Evolutionary conservation across 2,797 vertebrate species (phyloP).

Genomic region (Acrossocheilus wenchowensis): DNA sequence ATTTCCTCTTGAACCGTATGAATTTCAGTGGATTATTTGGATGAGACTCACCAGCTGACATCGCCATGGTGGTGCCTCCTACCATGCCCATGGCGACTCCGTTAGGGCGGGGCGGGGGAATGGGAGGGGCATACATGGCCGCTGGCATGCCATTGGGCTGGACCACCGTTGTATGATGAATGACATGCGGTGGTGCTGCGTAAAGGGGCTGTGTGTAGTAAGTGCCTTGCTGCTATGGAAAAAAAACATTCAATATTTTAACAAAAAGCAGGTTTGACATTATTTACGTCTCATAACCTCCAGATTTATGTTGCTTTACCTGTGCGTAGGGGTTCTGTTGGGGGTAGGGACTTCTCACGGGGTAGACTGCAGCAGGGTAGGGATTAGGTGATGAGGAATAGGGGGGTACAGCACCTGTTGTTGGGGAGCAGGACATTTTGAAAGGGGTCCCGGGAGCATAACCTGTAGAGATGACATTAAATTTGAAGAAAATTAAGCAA

Average conservation of each 20-base stretch:
- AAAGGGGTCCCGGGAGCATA: constrained; percentile 94
- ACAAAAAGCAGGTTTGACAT: not conserved
- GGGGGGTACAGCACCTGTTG: constrained; percentile 89
- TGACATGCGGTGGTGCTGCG: constrained; percentile 95
- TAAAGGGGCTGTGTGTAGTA: constrained; percentile 98
- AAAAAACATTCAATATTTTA: constrained; percentile 63
- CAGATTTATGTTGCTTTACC: constrained; percentile 70
- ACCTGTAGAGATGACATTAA: constrained; percentile 75
- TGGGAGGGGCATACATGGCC: constrained; percentile 90
- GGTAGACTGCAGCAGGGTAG: constrained; percentile 91
- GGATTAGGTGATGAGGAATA: constrained; percentile 94
- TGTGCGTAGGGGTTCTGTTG: constrained; percentile 98
- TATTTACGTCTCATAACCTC: not conserved
- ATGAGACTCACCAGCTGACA: constrained; percentile 92
- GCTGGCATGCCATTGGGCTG: constrained; percentile 98
- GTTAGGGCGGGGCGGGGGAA: constrained; percentile 83
- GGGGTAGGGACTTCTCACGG: constrained; percentile 93
- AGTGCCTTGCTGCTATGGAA: constrained; percentile 88
- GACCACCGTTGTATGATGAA: constrained; percentile 99
- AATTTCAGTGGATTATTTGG: not conserved
- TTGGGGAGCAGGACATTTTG: constrained; percentile 97
- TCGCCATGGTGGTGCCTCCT: constrained; percentile 98
- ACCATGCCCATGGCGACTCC: constrained; percentile 97
- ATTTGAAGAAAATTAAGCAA: not conserved
- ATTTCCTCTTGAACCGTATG: not conserved